These are phyloP conservation scores for Polyommatus iphigenia DNA, from an alignment of 2,888 invertebrate genomes.

Conservation along the genomic window DNA sequence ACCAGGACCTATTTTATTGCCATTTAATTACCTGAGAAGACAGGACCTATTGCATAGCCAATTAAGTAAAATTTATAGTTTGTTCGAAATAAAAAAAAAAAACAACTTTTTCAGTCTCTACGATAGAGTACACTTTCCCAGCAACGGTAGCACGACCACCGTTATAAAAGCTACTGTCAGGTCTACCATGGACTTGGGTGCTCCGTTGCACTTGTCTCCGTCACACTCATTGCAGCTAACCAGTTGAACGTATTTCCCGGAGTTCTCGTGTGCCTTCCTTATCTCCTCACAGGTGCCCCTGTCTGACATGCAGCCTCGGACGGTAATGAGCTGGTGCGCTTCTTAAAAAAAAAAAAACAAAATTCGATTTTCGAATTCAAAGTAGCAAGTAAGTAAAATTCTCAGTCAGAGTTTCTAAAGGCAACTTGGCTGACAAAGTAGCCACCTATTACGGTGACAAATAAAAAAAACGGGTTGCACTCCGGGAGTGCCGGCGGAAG, in stretches of 20 bases:
- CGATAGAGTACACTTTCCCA: conserved; percentile 56
- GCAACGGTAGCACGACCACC: conserved; percentile 54
- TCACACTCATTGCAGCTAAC: conserved; percentile 59
- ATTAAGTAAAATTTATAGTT: background rate
- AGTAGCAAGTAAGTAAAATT: background rate
- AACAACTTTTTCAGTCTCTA: conserved; percentile 35
- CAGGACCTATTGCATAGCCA: too few species aligned
- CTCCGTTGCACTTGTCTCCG: conserved; percentile 61
- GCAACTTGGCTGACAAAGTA: background rate
- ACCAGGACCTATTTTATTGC: too few species aligned
- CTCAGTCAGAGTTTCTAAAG: background rate
- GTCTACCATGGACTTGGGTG: conserved; percentile 50
- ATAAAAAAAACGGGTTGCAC: too few species aligned
- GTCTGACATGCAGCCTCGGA: conserved; percentile 64
- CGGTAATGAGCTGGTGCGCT: conserved; percentile 52
- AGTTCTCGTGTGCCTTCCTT: conserved; percentile 47
- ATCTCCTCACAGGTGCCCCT: conserved; percentile 62
- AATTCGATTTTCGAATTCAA: background rate
- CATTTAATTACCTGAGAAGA: background rate
- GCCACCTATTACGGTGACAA: background rate
- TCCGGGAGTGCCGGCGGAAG: too few species aligned
- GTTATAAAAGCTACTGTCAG: conserved; percentile 51
- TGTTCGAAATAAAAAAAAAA: background rate
- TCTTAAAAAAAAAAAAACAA: conserved; percentile 48
- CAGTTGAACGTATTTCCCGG: conserved; percentile 49